Percentiles rank a stretch among this genome's conserved stretches.
These are phyloP conservation scores for Chloroclysta siterata DNA, from an alignment of 2,888 invertebrate species.

Conservation along the genomic window DNA sequence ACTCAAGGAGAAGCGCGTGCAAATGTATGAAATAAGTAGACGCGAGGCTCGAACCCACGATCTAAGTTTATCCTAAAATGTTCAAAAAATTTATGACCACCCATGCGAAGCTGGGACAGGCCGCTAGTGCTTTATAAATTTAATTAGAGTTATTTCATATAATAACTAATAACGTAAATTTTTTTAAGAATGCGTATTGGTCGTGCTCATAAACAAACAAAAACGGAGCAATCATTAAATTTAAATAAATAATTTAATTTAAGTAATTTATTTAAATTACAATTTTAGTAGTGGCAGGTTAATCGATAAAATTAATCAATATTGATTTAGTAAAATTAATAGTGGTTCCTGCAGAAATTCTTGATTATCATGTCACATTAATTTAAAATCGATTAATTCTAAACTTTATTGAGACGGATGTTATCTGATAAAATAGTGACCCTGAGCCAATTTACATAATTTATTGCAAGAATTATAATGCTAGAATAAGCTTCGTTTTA, in stretches of 20 bases:
- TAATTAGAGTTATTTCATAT: no score
- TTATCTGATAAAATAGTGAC: conserved; percentile 28
- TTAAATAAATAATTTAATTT: no score
- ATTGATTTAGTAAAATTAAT: conserved; percentile 36
- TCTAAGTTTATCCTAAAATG: no score
- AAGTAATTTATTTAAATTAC: neutral
- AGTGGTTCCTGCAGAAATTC: conserved; percentile 26
- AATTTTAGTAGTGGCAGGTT: conserved; percentile 35
- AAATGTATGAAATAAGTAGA: no score
- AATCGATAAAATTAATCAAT: conserved; percentile 43
- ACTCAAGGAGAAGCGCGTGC: no score
- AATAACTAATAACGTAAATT: no score
- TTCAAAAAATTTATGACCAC: no score
- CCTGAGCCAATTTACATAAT: conserved; percentile 9
- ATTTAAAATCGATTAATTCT: conserved; percentile 24
- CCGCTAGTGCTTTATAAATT: no score
- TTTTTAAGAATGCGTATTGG: no score
- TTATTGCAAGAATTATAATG: conserved; percentile 4
- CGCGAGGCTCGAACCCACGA: no score
- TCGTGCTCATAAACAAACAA: neutral
- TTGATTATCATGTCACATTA: conserved; percentile 31
- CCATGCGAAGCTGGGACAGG: no score
- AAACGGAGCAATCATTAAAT: neutral
- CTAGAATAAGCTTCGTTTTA: neutral
- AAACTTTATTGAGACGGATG: conserved; percentile 28